phyloP scores from a whole-genome alignment of 1,140 invertebrate genomes.

The Adoxophyes honmai region DNA sequence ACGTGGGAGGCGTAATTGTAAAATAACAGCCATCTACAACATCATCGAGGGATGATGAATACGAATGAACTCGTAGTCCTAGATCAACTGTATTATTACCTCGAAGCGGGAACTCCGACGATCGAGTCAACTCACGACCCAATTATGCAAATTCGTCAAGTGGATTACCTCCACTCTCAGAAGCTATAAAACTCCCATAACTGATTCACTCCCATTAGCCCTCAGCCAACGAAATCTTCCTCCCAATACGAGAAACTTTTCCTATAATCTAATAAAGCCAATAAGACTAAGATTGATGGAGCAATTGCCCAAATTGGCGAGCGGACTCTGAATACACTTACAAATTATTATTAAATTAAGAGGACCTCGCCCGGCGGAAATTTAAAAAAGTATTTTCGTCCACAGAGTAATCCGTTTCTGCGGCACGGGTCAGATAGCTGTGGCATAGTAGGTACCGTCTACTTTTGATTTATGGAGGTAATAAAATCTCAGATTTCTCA shows the following conservation, averaged over 20 bases:
- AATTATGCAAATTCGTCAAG: constrained; percentile 13
- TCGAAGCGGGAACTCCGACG: neutral
- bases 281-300: constrained; percentile 9
- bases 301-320: constrained; percentile 2
- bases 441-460: neutral
- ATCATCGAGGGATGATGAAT: neutral
- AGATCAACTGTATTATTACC: neutral
- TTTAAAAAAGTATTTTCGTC: constrained; percentile 6
- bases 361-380: neutral
- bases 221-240: neutral
- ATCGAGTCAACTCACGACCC: constrained; percentile 4
- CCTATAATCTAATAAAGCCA: neutral
- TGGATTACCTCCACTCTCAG: constrained; percentile 4
- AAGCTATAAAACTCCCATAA: constrained; percentile 11
- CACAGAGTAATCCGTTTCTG: constrained; percentile 1
- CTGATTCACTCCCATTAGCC: neutral
- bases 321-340: neutral
- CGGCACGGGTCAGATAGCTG: constrained; percentile 1
- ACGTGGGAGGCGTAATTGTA: too few species aligned
- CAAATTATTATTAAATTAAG: constrained; percentile 9
- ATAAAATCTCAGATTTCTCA: neutral
- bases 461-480: constrained; percentile 5
- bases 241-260: neutral
- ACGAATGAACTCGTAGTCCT: neutral
- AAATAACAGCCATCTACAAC: neutral